phyloP scores from a whole-genome alignment of 2,797 vertebrate genomes.

The Pipistrellus pipistrellus region DNA sequence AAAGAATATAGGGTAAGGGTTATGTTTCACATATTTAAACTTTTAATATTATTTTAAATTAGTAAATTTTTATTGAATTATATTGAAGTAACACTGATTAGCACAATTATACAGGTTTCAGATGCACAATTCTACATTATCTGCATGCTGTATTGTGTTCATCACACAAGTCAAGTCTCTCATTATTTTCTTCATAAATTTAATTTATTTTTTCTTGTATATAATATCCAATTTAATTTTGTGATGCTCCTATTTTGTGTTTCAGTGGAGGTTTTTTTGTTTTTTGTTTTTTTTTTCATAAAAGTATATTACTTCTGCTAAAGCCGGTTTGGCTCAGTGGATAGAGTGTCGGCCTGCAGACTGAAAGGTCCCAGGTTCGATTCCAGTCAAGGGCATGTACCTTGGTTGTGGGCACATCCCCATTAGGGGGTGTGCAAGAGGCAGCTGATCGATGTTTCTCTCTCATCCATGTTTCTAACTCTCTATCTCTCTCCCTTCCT shows the following conservation, averaged over 20 bases:
- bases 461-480: too few relatives aligned
- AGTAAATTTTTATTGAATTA: not conserved
- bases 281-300: not conserved
- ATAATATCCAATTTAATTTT: not conserved
- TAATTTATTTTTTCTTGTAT: not conserved
- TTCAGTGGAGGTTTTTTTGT: not conserved
- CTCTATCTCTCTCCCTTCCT: too few relatives aligned
- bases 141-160: not conserved
- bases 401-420: too few relatives aligned
- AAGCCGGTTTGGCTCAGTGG: too few relatives aligned
- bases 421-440: too few relatives aligned
- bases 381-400: too few relatives aligned
- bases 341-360: too few relatives aligned
- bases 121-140: not conserved
- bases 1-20: not conserved
- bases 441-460: too few relatives aligned
- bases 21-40: not conserved
- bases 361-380: too few relatives aligned
- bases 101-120: not conserved
- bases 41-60: not conserved
- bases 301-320: not conserved
- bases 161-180: not conserved
- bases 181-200: not conserved
- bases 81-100: not conserved
- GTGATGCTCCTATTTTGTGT: not conserved